phyloP scores from a whole-genome alignment of 1,140 invertebrate species.

The Drosophila sulfurigaster region DNA sequence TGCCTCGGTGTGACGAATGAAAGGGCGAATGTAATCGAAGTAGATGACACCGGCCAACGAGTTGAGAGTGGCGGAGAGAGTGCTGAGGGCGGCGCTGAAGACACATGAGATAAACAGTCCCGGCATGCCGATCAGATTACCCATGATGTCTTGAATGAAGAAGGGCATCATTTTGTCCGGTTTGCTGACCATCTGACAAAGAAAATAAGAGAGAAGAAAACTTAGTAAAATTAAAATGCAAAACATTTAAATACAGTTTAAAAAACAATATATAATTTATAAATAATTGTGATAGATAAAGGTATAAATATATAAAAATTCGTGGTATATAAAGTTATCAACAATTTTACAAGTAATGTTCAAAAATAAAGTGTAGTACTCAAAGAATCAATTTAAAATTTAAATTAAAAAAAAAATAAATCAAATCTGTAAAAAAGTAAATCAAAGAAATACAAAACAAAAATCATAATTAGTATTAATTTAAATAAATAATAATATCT shows the following conservation, averaged over 20 bases:
- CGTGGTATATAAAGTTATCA: too few relatives aligned
- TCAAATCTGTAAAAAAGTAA: too few relatives aligned
- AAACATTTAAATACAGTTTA: too few relatives aligned
- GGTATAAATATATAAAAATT: too few relatives aligned
- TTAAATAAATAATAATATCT: too few relatives aligned
- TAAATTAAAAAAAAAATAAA: too few relatives aligned
- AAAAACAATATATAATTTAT: neutral
- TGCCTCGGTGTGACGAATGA: slow-evolving; percentile 86
- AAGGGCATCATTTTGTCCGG: slow-evolving; percentile 87
- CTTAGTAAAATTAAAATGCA: neutral
- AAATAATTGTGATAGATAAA: too few relatives aligned
- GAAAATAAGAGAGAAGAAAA: neutral
- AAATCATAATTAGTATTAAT: too few relatives aligned
- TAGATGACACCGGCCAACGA: slow-evolving; percentile 91
- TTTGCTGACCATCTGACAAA: slow-evolving; percentile 77
- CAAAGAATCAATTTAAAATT: too few relatives aligned
- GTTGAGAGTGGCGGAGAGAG: slow-evolving; percentile 90
- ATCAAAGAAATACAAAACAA: too few relatives aligned
- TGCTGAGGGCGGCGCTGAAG: slow-evolving; percentile 90
- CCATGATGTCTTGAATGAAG: slow-evolving; percentile 88
- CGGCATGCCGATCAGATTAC: slow-evolving; percentile 87
- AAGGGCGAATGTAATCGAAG: slow-evolving; percentile 89
- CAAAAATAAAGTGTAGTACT: too few relatives aligned
- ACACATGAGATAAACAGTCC: slow-evolving; percentile 90
- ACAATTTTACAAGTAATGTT: too few relatives aligned